Percentiles rank a stretch among this genome's conserved stretches.
phyloP scores from a whole-genome alignment of 2,797 vertebrate genomes.

The Sebastes reedi region DNA sequence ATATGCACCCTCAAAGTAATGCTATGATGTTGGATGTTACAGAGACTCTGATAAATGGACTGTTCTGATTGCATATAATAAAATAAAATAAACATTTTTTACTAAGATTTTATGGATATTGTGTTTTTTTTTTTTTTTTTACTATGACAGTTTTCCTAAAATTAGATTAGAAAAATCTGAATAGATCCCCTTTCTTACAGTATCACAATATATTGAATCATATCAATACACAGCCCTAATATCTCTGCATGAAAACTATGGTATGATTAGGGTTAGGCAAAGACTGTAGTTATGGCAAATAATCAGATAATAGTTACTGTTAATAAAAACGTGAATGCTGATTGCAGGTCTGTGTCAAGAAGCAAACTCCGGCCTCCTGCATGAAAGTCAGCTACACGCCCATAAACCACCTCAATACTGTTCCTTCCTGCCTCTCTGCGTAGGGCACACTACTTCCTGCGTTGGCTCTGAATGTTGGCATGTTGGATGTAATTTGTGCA shows the following conservation, averaged over 20 bases:
- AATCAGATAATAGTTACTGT: not conserved
- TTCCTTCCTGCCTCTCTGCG: not conserved
- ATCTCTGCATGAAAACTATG: fast-evolving
- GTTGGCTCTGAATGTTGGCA: not conserved
- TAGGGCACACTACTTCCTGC: not conserved
- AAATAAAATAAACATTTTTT: too few relatives aligned
- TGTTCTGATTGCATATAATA: not conserved
- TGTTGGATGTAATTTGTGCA: not conserved
- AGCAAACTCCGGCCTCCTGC: too few relatives aligned
- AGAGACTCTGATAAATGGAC: too few relatives aligned
- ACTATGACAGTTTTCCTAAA: not conserved
- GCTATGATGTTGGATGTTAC: too few relatives aligned
- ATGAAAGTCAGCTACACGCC: not conserved
- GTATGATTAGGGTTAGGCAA: fast-evolving
- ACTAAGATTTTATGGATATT: too few relatives aligned
- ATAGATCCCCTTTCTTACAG: not conserved
- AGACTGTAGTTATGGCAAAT: not conserved
- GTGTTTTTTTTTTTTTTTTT: fast-evolving
- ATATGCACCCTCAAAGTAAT: too few relatives aligned
- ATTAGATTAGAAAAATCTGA: too few relatives aligned
- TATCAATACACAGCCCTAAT: too few relatives aligned
- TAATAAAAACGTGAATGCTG: not conserved
- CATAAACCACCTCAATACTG: not conserved
- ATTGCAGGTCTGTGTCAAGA: not conserved
- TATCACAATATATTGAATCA: not conserved